These are phyloP conservation scores for Pseudochaenichthys georgianus DNA, from an alignment of 2,797 vertebrate genomes.

Conservation along the genomic window DNA sequence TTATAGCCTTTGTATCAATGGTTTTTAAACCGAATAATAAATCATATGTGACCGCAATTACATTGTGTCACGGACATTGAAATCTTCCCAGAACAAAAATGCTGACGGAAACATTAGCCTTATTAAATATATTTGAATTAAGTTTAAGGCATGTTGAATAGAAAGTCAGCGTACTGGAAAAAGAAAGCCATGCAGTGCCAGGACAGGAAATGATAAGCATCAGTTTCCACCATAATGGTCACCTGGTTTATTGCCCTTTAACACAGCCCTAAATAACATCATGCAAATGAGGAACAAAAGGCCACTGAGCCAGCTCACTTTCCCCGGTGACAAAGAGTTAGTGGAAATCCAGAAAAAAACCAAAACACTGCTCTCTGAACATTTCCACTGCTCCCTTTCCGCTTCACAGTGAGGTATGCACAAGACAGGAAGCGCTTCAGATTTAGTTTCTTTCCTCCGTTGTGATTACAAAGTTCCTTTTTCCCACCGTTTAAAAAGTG, in stretches of 20 bases:
- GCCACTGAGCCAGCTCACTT: constrained; percentile 40
- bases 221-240: constrained; percentile 70
- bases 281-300: constrained; percentile 53
- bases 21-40: too few relatives aligned
- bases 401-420: constrained; percentile 26
- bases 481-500: neutral
- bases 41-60: too few relatives aligned
- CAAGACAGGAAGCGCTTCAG: constrained; percentile 38
- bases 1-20: too few relatives aligned
- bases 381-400: constrained; percentile 55
- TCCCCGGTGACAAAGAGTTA: constrained; percentile 23
- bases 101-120: neutral
- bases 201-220: constrained; percentile 67
- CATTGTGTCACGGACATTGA: too few relatives aligned
- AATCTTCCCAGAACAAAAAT: too few relatives aligned
- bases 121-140: neutral
- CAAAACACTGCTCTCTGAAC: constrained; percentile 3
- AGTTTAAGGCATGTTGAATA: neutral
- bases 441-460: neutral
- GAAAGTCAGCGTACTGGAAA: neutral
- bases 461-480: constrained; percentile 6
- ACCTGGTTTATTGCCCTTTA: constrained; percentile 50
- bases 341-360: constrained; percentile 34
- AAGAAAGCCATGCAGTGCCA: constrained; percentile 14
- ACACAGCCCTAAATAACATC: constrained; percentile 46